phyloP scores from a whole-genome alignment of 2,113 vertebrate genomes.

The Prietella phreatophila region DNA sequence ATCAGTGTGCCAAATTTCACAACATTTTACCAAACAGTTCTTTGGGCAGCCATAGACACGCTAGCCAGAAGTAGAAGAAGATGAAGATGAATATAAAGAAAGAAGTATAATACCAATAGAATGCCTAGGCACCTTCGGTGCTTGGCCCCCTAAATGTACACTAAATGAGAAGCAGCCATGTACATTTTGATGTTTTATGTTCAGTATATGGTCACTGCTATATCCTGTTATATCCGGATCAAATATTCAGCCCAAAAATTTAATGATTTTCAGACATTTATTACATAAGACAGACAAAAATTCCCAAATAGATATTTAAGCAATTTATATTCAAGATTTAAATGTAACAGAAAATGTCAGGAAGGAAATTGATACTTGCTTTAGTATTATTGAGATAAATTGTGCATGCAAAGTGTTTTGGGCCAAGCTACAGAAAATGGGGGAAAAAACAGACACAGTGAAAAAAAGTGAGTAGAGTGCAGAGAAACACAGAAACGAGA shows the following conservation, averaged over 20 bases:
- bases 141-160: not conserved
- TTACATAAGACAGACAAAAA: not conserved
- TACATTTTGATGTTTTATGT: not conserved
- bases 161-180: not conserved
- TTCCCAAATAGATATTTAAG: slow-evolving; percentile 78
- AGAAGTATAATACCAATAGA: too few relatives aligned
- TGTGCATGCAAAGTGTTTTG: slow-evolving; percentile 72
- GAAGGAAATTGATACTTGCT: slow-evolving; percentile 71
- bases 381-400: slow-evolving; percentile 69
- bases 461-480: slow-evolving; percentile 25
- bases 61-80: too few relatives aligned
- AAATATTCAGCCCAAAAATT: not conserved
- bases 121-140: too few relatives aligned
- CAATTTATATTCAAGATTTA: slow-evolving; percentile 29
- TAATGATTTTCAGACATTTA: not conserved
- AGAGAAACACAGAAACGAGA: slow-evolving; percentile 18
- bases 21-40: too few relatives aligned
- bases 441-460: slow-evolving; percentile 30
- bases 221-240: not conserved
- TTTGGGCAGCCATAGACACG: too few relatives aligned
- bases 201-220: not conserved
- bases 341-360: slow-evolving; percentile 21
- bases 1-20: too few relatives aligned
- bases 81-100: too few relatives aligned
- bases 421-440: slow-evolving; percentile 61